A percentile compares a stretch with the other conserved stretches of the same genome.
These are phyloP conservation scores for Linnaemya tessellans DNA, from an alignment of 2,888 invertebrate species.

Conservation along the genomic window DNA sequence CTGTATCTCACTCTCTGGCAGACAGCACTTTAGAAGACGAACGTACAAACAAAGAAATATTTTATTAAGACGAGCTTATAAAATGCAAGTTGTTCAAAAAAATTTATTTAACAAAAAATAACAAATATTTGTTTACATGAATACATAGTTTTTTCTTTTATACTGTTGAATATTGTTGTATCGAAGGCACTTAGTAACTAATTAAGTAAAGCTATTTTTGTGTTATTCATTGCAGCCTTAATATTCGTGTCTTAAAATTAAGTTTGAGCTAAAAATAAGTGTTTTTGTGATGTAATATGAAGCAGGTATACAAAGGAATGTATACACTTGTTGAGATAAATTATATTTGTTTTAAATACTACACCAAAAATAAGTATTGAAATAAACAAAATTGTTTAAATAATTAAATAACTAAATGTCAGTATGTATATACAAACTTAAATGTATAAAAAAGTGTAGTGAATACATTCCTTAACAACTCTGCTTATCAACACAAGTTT, in stretches of 20 bases:
- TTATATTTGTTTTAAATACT: not conserved
- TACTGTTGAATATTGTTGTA: not conserved
- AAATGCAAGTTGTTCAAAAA: conserved; percentile 9
- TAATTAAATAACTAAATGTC: too few relatives aligned
- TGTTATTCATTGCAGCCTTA: conserved; percentile 19
- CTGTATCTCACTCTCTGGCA: conserved; percentile 7
- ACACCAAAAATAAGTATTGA: not conserved
- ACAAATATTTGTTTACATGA: conserved; percentile 4
- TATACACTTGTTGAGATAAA: not conserved
- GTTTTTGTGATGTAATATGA: conserved; percentile 43
- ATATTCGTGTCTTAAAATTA: conserved; percentile 41
- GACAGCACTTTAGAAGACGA: conserved; percentile 11
- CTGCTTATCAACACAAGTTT: conserved; percentile 30
- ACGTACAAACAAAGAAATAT: conserved; percentile 60
- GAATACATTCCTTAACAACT: conserved; percentile 30
- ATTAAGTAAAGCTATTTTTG: conserved; percentile 62
- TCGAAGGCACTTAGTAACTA: conserved; percentile 63
- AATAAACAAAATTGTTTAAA: too few relatives aligned
- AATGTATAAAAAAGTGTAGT: not conserved
- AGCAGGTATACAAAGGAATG: conserved; percentile 26
- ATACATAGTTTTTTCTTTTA: not conserved
- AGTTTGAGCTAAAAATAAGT: not conserved
- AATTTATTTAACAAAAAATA: conserved; percentile 57
- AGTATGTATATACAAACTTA: too few relatives aligned
- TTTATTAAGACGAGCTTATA: conserved; percentile 15